Base-by-base conservation (phyloP, 2,888 invertebrate genomes). In the Tinea trinotella region DNA sequence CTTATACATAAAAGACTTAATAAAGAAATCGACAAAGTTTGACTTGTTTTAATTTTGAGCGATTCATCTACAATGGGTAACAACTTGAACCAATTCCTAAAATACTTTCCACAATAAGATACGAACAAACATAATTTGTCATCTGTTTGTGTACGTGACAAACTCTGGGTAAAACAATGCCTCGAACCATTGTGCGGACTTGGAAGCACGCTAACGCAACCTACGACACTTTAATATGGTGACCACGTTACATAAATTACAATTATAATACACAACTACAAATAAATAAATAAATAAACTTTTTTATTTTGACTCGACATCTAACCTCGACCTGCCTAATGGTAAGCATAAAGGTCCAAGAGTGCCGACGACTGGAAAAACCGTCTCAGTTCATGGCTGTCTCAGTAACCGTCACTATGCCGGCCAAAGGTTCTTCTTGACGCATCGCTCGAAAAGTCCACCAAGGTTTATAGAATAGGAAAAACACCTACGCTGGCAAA, bases 91-190 rank as follows among this genome's bases (percentile, higher is more conserved):
- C 12, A 24, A 24, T 50, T 50, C 50, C 50, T 50, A 50, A 50
- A 50, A 24, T 50, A 50, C 15, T 18, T 50, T 50, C 24, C 24
- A 50, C 50, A 50, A 50, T 50, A 50, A 50, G 50, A 50, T 50
- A 50, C 24, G 24, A 50, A 50, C 50, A 50, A 50, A 50, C 50
- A 50, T 50, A 50, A 50, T 50, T 50, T 50, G 50, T 50, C 50
- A 50, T 50, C 50, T 24, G 50, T 50, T 50, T 50, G 50, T 50
- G 50, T 50, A 50, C 50, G 50, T 50, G 50, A 50, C 24, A 50
- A 50, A 50, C 3, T 50, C 50, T 50, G 50, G 24, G 24, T 50
- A 20, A 50, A 50, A 50, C 50, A 50, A 50, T 50, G 50, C 24
- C 50, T 50, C 50, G 12, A 50, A 50, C 22, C 50, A 50, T 50